A percentile compares a stretch with the other conserved stretches of the same genome.
phyloP scores from a whole-genome alignment of 2,113 vertebrate species.

The Pampusana beccarii region DNA sequence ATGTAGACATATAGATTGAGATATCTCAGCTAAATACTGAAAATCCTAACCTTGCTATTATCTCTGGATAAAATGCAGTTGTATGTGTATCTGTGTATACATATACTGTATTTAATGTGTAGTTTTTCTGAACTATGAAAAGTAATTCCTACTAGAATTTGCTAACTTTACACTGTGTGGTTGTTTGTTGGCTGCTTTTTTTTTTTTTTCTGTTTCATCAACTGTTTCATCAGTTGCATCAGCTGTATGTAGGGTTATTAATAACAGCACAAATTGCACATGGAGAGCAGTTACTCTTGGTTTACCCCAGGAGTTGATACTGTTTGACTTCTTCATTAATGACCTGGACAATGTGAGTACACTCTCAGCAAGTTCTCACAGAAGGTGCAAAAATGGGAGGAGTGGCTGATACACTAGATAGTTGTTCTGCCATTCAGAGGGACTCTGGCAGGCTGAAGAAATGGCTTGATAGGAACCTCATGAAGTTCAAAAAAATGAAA shows the following conservation, averaged over 20 bases:
- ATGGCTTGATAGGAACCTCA: not conserved
- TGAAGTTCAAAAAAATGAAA: not conserved
- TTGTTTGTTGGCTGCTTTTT: too few relatives aligned
- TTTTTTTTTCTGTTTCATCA: not conserved
- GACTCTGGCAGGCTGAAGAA: not conserved
- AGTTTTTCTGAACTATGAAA: not conserved
- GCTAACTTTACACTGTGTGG: not conserved
- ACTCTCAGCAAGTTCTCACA: not conserved
- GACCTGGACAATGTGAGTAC: not conserved
- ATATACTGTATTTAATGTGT: not conserved
- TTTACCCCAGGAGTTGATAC: not conserved
- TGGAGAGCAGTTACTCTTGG: not conserved
- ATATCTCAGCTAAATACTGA: not conserved
- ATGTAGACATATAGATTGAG: not conserved
- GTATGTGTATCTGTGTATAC: not conserved
- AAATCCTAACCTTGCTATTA: not conserved
- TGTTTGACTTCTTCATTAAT: not conserved
- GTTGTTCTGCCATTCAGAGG: not conserved
- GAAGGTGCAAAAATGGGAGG: not conserved
- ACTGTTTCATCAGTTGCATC: not conserved
- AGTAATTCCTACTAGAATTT: not conserved
- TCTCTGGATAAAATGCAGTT: not conserved
- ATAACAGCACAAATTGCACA: not conserved
- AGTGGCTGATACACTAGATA: not conserved
- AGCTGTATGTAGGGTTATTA: not conserved